Base-by-base conservation (phyloP, 2,113 vertebrate genomes). In the Onychorhynchus coronatus region DNA sequence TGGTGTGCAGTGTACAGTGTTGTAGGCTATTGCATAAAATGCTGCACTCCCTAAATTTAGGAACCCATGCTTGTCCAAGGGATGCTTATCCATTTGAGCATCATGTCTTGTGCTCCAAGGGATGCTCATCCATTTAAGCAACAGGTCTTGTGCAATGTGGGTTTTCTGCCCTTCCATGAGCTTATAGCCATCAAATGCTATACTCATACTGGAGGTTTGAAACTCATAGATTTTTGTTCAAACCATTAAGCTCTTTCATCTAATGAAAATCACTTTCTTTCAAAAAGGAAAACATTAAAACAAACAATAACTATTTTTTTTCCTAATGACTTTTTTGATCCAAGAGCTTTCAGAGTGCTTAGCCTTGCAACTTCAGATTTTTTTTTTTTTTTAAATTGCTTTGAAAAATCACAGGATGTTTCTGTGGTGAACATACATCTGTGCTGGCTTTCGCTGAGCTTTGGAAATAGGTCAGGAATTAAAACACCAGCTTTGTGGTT, bases 401-500 rank as follows among this genome's bases (percentile, higher is more conserved):
- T 91, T 88, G 68, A 44, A 89, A 41, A 96, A 96, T 92, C 76
- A 86, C 91, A 92, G 85, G 73, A 86, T 94, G 47, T 92, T 92
- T 96, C 92, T 89, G 88, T 87, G 88, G 79, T 93, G 88, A 85
- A 56, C 81, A 67, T 96, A 94, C 92, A 94, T 97, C 96, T 94
- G 96, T 94, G 92, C 86, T 95, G 95, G 79, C 93, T 95, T 96
- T 97, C 0, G 17, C 76, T 93, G 95, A 96, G 96, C 93, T 95
- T 97, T 93, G 91, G 96, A 97, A 96, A 94, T 96, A 82, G 96
- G 96, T 96, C 96, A 97, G 96, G 96, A 96, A 96, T 96, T 97
- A 96, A 92, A 95, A 77, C 91, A 87, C 80, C 4, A 6, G 93
- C 91, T 95, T 96, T 97, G 86, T 89, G 93, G 79, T 94, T 95